Conservation (phyloP, 2,113 vertebrate genomes). For the Dunckerocampus dactyliophorus region DNA sequence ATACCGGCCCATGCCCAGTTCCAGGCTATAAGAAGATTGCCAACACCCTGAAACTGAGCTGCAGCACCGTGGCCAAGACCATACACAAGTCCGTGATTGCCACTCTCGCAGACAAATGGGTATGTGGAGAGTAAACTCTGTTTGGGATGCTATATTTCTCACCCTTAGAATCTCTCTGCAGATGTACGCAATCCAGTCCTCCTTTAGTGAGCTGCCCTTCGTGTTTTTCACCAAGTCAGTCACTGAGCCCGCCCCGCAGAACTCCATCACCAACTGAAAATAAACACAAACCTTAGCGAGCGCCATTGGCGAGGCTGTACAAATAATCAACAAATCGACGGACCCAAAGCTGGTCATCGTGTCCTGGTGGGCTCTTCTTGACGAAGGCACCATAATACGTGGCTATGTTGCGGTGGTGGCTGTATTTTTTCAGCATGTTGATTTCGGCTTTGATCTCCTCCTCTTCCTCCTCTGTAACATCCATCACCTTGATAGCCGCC, state of each 20-base stretch:
- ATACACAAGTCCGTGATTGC: background rate
- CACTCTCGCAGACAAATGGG: background rate
- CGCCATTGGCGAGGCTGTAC: background rate
- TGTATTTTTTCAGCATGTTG: conserved; percentile 95
- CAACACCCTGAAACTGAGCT: too few relatives aligned
- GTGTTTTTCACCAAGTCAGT: conserved; percentile 92
- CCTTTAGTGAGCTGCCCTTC: conserved; percentile 87
- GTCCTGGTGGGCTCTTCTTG: conserved; percentile 91
- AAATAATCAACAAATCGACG: conserved; percentile 28
- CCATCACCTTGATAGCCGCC: conserved; percentile 95
- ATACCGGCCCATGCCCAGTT: too few relatives aligned
- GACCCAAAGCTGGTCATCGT: conserved; percentile 92
- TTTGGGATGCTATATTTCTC: conserved; percentile 25
- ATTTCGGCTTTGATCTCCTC: conserved; percentile 95
- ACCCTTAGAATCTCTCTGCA: conserved; percentile 90
- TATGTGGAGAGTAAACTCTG: background rate
- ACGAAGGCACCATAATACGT: conserved; percentile 93
- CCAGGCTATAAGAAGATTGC: too few relatives aligned
- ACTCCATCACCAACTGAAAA: conserved; percentile 88
- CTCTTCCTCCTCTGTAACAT: conserved; percentile 91
- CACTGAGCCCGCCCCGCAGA: conserved; percentile 89
- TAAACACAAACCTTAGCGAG: conserved; percentile 12
- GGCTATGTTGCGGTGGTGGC: conserved; percentile 91
- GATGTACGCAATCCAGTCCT: conserved; percentile 91
- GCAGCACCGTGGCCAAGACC: too few relatives aligned